Conservation (phyloP, 2,113 vertebrate species). For the Grammomys dolichurus region DNA sequence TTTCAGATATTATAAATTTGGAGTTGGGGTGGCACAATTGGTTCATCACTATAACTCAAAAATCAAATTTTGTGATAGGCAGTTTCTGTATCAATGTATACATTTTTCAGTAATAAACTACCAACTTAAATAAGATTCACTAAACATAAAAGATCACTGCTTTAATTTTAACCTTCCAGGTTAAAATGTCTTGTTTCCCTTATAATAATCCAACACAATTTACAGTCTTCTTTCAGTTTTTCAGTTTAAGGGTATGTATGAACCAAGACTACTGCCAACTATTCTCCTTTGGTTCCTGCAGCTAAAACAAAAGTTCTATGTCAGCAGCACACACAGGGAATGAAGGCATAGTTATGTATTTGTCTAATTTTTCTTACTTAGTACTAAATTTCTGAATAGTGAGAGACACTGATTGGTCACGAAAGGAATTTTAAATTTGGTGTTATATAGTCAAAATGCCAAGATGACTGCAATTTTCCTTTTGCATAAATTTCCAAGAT, state of each 20-base stretch:
- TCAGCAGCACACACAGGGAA: background rate
- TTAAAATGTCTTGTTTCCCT: conserved; percentile 15
- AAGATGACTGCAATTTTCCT: background rate
- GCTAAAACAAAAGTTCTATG: background rate
- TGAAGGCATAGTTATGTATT: background rate
- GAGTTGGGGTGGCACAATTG: background rate
- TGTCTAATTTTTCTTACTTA: background rate
- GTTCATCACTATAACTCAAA: background rate
- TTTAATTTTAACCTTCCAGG: background rate
- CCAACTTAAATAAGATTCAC: background rate
- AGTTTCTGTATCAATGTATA: background rate
- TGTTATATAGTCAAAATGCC: conserved; percentile 5
- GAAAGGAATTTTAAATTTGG: conserved; percentile 14
- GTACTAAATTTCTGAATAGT: conserved; percentile 41
- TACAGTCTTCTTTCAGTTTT: background rate
- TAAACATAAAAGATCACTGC: background rate
- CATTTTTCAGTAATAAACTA: conserved; percentile 6
- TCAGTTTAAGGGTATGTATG: background rate
- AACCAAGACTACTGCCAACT: background rate
- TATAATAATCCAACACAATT: background rate
- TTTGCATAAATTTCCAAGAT: background rate
- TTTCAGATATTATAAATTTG: background rate
- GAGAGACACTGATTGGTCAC: background rate
- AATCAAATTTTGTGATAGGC: background rate
- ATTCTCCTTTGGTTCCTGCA: background rate